Percentiles rank a stretch among this genome's conserved stretches.
Evolutionary conservation across 2,888 invertebrate species (phyloP).

Genomic region (Pteria penguin): DNA sequence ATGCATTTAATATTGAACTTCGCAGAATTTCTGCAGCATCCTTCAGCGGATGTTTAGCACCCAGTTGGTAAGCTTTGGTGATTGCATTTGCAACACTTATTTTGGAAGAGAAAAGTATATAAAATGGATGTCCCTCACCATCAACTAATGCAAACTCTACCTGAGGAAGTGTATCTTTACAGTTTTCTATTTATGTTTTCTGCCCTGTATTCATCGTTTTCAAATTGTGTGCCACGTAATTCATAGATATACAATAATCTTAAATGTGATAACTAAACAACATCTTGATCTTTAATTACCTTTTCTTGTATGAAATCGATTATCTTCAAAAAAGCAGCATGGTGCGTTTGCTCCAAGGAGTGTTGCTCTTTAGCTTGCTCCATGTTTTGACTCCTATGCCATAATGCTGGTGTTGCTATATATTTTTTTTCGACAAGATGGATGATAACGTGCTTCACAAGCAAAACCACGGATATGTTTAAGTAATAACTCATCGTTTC

Average conservation of each 20-base stretch:
- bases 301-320: background rate
- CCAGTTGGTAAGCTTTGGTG: background rate
- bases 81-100: no score
- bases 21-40: background rate
- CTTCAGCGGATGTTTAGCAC: background rate
- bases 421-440: background rate
- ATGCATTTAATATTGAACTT: background rate
- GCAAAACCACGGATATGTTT: background rate
- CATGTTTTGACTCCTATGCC: background rate
- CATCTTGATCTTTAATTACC: background rate
- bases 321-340: background rate
- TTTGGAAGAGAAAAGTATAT: no score
- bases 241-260: no score
- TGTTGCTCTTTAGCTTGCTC: background rate
- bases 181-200: no score
- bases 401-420: background rate
- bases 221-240: no score
- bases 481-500: background rate
- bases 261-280: background rate
- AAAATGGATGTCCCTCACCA: no score
- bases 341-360: background rate
- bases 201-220: no score
- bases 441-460: background rate
- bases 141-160: no score
- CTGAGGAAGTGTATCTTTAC: no score